Conservation (phyloP, 1,140 invertebrate genomes). For the Octopus sinensis region DNA sequence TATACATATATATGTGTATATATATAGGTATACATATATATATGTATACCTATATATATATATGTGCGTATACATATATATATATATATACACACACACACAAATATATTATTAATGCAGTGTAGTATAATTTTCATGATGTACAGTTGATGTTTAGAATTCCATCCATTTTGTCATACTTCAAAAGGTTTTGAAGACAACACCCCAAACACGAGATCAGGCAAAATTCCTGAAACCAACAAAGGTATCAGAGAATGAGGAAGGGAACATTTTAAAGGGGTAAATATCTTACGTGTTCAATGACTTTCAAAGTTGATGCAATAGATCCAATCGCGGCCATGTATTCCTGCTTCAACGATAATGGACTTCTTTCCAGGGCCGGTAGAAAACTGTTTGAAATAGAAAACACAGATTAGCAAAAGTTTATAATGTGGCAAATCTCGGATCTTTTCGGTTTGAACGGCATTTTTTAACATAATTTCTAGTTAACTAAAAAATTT, state of each 20-base stretch:
- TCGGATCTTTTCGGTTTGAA: too few species aligned
- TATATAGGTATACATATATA: too few species aligned
- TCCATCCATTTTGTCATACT: not conserved
- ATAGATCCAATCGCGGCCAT: not conserved
- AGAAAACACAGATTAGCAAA: not conserved
- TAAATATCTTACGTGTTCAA: not conserved
- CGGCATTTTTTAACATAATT: too few species aligned
- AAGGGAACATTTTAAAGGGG: not conserved
- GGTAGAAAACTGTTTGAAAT: not conserved
- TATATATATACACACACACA: too few species aligned
- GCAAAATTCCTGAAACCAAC: not conserved
- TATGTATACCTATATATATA: too few species aligned
- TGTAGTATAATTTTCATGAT: not conserved
- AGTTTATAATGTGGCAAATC: too few species aligned
- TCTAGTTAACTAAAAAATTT: too few species aligned
- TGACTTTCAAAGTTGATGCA: not conserved
- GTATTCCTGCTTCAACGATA: not conserved
- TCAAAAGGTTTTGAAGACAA: not conserved
- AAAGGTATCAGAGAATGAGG: not conserved
- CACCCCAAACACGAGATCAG: not conserved
- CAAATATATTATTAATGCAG: not conserved
- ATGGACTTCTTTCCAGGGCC: not conserved
- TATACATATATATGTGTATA: too few species aligned
- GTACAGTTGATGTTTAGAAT: not conserved
- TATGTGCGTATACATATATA: too few species aligned